Conservation (phyloP, 2,888 invertebrate genomes). For the Atethmia centrago region DNA sequence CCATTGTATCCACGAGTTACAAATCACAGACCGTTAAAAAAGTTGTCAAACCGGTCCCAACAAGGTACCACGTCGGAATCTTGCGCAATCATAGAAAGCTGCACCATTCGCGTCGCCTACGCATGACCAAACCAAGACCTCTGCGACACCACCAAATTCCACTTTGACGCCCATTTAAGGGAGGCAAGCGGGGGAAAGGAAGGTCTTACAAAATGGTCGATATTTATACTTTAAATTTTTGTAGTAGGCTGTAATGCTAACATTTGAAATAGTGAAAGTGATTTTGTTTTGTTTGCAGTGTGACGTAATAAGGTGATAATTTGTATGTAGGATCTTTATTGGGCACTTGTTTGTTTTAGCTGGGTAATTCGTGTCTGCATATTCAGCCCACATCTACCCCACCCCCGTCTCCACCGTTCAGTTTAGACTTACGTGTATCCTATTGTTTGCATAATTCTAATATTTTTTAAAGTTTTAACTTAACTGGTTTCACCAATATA, state of each 20-base stretch:
- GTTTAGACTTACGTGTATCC: not conserved
- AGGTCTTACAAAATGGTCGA: slow-evolving; percentile 47
- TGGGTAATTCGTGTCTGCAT: slow-evolving; percentile 10
- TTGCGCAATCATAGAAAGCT: slow-evolving; percentile 72
- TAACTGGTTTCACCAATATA: too few species aligned
- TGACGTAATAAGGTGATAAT: slow-evolving; percentile 55
- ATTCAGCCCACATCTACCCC: slow-evolving; percentile 6
- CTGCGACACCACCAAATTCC: slow-evolving; percentile 41
- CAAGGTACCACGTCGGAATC: slow-evolving; percentile 51
- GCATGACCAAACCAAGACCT: slow-evolving; percentile 49
- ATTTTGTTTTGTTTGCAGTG: slow-evolving; percentile 44
- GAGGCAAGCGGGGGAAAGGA: not conserved
- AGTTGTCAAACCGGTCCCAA: slow-evolving; percentile 62
- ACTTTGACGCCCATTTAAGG: slow-evolving; percentile 21
- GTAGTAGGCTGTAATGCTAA: slow-evolving; percentile 40
- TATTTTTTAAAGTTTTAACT: too few species aligned
- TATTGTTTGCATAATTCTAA: not conserved
- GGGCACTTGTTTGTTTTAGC: slow-evolving; percentile 21
- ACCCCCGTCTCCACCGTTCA: slow-evolving; percentile 12
- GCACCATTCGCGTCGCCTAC: slow-evolving; percentile 67
- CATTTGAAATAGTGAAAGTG: slow-evolving; percentile 65
- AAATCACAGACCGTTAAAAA: slow-evolving; percentile 55
- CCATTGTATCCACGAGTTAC: slow-evolving; percentile 38
- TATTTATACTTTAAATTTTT: slow-evolving; percentile 37
- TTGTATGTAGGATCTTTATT: slow-evolving; percentile 38